Evolutionary conservation across 2,888 invertebrate species (phyloP).

Genomic region (Dynastes tityus): DNA sequence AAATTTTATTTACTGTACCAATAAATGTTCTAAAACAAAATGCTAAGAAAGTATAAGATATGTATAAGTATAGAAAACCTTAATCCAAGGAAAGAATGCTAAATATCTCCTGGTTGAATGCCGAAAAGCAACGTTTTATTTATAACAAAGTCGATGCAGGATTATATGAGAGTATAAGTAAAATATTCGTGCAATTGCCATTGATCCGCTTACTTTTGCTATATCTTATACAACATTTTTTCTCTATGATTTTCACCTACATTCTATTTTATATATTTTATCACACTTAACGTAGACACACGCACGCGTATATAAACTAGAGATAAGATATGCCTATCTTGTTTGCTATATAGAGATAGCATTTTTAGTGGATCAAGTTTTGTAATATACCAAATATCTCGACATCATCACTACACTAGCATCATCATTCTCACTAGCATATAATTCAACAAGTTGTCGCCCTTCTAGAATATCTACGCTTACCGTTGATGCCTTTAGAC

Average conservation of each 20-base stretch:
- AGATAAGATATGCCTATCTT: neutral
- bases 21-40: too few relatives aligned
- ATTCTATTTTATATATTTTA: neutral
- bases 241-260: neutral
- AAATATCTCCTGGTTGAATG: too few relatives aligned
- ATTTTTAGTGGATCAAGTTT: conserved; percentile 23
- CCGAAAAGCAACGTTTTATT: too few relatives aligned
- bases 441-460: conserved; percentile 43
- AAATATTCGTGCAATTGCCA: too few relatives aligned
- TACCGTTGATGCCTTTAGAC: neutral
- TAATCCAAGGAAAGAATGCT: too few relatives aligned
- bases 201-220: too few relatives aligned
- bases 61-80: too few relatives aligned
- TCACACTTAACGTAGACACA: neutral
- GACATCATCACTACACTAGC: neutral
- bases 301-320: neutral
- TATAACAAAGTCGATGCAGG: too few relatives aligned
- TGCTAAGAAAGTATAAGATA: too few relatives aligned
- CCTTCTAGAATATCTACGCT: neutral
- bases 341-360: neutral
- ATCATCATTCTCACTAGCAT: neutral
- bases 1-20: too few relatives aligned
- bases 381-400: neutral
- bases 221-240: too few relatives aligned
- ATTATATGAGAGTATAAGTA: too few relatives aligned